Conservation (phyloP, 2,797 vertebrate genomes). For the Scomberomorus guttatus region DNA sequence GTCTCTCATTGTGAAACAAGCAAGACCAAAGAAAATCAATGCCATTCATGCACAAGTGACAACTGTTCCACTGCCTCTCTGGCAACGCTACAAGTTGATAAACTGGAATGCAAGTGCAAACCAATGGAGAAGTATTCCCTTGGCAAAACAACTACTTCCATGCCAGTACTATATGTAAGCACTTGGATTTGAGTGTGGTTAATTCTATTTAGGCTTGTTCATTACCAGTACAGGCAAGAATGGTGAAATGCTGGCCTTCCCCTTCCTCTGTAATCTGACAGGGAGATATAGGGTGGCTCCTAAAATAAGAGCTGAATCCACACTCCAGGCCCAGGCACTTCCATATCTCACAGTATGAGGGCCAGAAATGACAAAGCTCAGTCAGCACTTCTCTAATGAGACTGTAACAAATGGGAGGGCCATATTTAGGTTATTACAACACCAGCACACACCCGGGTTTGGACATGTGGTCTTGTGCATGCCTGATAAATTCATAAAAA, state of each 20-base stretch:
- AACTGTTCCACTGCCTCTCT: constrained; percentile 44
- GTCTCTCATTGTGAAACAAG: constrained; percentile 46
- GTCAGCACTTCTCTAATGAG: constrained; percentile 80
- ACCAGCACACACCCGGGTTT: constrained; percentile 41
- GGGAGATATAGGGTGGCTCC: constrained; percentile 73
- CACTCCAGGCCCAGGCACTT: constrained; percentile 72
- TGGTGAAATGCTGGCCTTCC: constrained; percentile 54
- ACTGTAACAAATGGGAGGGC: constrained; percentile 72
- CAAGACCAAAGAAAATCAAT: constrained; percentile 52
- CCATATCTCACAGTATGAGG: constrained; percentile 77
- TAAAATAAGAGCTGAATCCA: constrained; percentile 83
- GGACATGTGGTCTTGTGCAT: constrained; percentile 47
- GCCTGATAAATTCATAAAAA: constrained; percentile 49
- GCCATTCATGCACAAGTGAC: constrained; percentile 49
- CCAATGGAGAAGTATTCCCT: constrained; percentile 24
- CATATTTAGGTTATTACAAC: constrained; percentile 71
- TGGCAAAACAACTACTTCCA: constrained; percentile 33
- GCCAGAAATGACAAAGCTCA: constrained; percentile 77
- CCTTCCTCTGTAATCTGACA: constrained; percentile 71
- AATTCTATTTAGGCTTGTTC: constrained; percentile 39
- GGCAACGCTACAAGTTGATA: constrained; percentile 45
- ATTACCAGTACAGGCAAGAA: constrained; percentile 49
- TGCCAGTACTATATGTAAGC: constrained; percentile 14
- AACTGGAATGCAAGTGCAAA: constrained; percentile 42
- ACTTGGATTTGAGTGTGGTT: constrained; percentile 15